These are phyloP conservation scores for Hipparchia semele DNA, from an alignment of 2,888 invertebrate species.

Conservation along the genomic window DNA sequence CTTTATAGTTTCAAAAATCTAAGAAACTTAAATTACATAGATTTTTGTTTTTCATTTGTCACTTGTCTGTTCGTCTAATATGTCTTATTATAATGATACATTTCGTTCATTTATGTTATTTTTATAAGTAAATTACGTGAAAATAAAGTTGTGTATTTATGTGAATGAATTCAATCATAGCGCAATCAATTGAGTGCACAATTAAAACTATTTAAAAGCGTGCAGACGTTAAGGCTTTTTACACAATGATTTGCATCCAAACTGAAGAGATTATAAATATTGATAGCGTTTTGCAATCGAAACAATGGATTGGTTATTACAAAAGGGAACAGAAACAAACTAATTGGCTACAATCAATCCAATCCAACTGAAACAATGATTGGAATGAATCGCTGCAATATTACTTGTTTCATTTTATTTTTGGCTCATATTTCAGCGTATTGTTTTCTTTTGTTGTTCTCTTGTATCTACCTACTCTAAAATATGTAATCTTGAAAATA, in stretches of 20 bases:
- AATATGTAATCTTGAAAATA: background rate
- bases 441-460: constrained; percentile 24
- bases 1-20: no score
- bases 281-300: constrained; percentile 33
- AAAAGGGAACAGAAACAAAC: constrained; percentile 36
- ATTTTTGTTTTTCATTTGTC: no score
- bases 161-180: no score
- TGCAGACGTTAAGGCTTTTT: background rate
- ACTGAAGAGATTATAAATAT: constrained; percentile 33
- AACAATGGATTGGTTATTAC: constrained; percentile 37
- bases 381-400: constrained; percentile 37
- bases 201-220: background rate
- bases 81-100: no score
- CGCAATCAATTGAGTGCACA: no score
- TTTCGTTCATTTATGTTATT: no score
- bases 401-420: constrained; percentile 28
- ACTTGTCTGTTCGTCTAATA: no score
- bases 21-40: no score
- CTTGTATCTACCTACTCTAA: background rate
- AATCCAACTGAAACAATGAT: constrained; percentile 42
- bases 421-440: constrained; percentile 22
- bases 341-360: constrained; percentile 45
- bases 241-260: constrained; percentile 6
- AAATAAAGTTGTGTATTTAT: no score
- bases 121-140: no score